Evolutionary conservation across 2,113 vertebrate genomes (phyloP), one percentile per base, ranked within the genome.

Genomic region (Erythrocebus patas): DNA sequence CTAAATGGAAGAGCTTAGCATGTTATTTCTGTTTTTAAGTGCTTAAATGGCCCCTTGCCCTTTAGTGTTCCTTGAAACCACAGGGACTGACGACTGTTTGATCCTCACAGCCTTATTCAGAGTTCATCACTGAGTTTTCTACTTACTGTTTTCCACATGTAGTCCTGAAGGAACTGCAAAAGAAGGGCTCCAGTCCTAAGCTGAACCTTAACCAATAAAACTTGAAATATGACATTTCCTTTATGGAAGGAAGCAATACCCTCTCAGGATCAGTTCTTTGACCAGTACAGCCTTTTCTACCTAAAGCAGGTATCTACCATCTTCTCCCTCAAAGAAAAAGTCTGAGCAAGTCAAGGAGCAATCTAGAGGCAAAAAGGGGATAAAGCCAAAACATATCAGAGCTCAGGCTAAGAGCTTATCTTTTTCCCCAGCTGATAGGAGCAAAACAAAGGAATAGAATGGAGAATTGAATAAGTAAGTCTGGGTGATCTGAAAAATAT

Each of bases 201-300:
- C 92, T 97, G 96, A 97, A 68, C 68, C 30, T 78, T 84, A 90
- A 92, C 78, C 76, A 95, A 95, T 96, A 93, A 97, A 98, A 96
- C 22, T 64, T 84, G 48, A 50, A 84, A 70, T 85, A 66, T 93
- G 95, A 94, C 95, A 95, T 78, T 80, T 95, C 95, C 79, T 27
- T 83, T 89, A 66, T 11, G 22, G 89, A 73, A 88, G 93, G 94
- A 94, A 95, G 85, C 81, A 73, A 18, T 12, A 79, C 13, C 6
- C 7, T 52, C 35, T 50, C 9, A 75, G 20, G 14, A 89, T 68
- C 27, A 40, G 90, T 76, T 87, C 87, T 76, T 2, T 68, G 48
- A 73, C 80, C 86, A 88, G 93, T 22, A 70, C 12, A 85, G 87
- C 18, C 40, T 55, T 93, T 85, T n/a, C 40, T 80, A 81, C 61